A percentile compares a stretch with the other conserved stretches of the same genome.
Evolutionary conservation across 2,888 invertebrate genomes (phyloP).

Genomic region (Megaustenia siamemsis): DNA sequence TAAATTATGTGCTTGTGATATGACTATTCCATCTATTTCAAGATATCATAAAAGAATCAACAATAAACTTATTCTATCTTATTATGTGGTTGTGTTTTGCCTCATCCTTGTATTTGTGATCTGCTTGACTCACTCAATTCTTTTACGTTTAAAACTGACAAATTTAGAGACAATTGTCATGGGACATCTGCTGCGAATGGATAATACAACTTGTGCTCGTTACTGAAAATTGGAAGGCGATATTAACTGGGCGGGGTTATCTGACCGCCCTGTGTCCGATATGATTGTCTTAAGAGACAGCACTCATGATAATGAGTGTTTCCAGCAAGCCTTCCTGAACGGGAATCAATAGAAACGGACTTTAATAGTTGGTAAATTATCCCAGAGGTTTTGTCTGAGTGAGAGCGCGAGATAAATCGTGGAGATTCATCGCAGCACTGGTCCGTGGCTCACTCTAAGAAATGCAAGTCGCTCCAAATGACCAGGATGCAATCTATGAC

Average conservation of each 20-base stretch:
- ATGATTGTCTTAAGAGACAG: background rate
- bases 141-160: too few species aligned
- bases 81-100: too few species aligned
- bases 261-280: background rate
- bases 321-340: background rate
- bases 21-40: too few species aligned
- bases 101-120: too few species aligned
- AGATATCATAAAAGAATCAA: too few species aligned
- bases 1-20: too few species aligned
- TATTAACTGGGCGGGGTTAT: slow-evolving; percentile 12
- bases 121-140: too few species aligned
- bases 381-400: background rate
- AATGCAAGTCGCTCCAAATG: background rate
- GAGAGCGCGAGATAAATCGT: background rate
- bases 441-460: background rate
- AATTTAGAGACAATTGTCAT: too few species aligned
- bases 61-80: too few species aligned
- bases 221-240: background rate
- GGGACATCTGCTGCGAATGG: background rate
- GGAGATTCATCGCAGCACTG: background rate
- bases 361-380: slow-evolving; percentile 1
- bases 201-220: background rate
- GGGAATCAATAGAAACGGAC: background rate
- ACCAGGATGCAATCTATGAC: background rate
- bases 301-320: slow-evolving; percentile 13